Conservation (phyloP, 2,888 invertebrate species). For the Cactoblastis cactorum region DNA sequence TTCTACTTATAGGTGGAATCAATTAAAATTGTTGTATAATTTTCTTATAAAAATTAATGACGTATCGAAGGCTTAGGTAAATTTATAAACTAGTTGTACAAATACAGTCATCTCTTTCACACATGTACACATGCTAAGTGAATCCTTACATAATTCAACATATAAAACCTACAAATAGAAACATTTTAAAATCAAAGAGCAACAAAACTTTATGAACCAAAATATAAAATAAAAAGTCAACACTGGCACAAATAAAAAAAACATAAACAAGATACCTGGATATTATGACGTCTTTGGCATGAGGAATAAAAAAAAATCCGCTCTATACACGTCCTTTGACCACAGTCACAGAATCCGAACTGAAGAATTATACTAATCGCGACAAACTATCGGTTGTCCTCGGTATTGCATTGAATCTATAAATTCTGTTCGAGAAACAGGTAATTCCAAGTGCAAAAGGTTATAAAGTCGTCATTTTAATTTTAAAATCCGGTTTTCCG, state of each 20-base stretch:
- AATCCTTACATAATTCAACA: too few relatives aligned
- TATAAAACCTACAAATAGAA: too few relatives aligned
- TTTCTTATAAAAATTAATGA: too few relatives aligned
- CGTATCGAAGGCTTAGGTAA: too few relatives aligned
- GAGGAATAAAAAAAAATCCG: conserved; percentile 21
- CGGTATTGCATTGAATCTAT: conserved; percentile 44
- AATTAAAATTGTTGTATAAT: too few relatives aligned
- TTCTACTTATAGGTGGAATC: too few relatives aligned
- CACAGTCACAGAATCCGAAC: conserved; percentile 63
- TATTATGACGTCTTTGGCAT: conserved; percentile 15
- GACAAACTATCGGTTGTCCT: conserved; percentile 38
- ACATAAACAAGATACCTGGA: conserved; percentile 19
- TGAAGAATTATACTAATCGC: conserved; percentile 33
- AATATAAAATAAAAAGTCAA: background rate
- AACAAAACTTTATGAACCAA: background rate
- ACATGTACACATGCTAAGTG: too few relatives aligned
- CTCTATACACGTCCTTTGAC: conserved; percentile 49
- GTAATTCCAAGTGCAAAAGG: conserved; percentile 25
- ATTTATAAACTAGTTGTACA: too few relatives aligned
- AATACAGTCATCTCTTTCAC: too few relatives aligned
- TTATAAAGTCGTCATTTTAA: conserved; percentile 12
- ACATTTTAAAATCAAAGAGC: too few relatives aligned
- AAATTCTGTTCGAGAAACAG: conserved; percentile 41
- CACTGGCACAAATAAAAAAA: background rate
- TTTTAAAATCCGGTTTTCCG: conserved; percentile 10